phyloP scores from a whole-genome alignment of 1,140 invertebrate genomes.

The Asobara japonica region DNA sequence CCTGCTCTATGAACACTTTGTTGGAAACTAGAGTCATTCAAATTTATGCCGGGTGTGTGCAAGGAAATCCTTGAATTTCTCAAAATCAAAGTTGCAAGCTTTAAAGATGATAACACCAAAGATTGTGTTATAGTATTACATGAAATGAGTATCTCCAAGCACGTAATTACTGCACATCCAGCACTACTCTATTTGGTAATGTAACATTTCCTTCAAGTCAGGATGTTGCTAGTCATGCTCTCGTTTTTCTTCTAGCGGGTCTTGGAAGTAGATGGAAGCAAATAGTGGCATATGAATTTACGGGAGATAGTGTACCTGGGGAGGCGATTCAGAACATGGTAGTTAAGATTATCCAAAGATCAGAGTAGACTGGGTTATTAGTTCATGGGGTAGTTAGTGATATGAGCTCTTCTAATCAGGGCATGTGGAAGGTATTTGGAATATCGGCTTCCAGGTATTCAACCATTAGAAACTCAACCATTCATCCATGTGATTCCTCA shows the following conservation, averaged over 20 bases:
- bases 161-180: slow-evolving; percentile 1
- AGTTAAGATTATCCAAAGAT: background rate
- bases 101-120: slow-evolving; percentile 23
- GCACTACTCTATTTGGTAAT: slow-evolving; percentile 7
- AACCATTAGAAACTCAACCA: slow-evolving; percentile 8
- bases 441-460: slow-evolving; percentile 10
- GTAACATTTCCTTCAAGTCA: slow-evolving; percentile 14
- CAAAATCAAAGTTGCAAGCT: slow-evolving; percentile 24
- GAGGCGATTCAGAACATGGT: background rate
- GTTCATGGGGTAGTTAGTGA: background rate
- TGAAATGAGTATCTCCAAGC: slow-evolving; percentile 24
- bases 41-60: slow-evolving; percentile 25
- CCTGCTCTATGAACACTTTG: slow-evolving; percentile 31
- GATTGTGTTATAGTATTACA: slow-evolving; percentile 33
- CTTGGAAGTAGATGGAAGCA: slow-evolving; percentile 34
- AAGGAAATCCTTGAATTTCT: slow-evolving; percentile 36
- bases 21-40: slow-evolving; percentile 29
- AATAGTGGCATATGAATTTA: slow-evolving; percentile 33
- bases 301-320: slow-evolving; percentile 22
- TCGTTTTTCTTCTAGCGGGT: slow-evolving; percentile 34
- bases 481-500: slow-evolving; percentile 14
- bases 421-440: slow-evolving; percentile 1
- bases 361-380: background rate
- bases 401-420: slow-evolving; percentile 23
- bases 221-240: slow-evolving; percentile 15